phyloP scores from a whole-genome alignment of 2,888 invertebrate genomes.

The Pemphredon lugubris region DNA sequence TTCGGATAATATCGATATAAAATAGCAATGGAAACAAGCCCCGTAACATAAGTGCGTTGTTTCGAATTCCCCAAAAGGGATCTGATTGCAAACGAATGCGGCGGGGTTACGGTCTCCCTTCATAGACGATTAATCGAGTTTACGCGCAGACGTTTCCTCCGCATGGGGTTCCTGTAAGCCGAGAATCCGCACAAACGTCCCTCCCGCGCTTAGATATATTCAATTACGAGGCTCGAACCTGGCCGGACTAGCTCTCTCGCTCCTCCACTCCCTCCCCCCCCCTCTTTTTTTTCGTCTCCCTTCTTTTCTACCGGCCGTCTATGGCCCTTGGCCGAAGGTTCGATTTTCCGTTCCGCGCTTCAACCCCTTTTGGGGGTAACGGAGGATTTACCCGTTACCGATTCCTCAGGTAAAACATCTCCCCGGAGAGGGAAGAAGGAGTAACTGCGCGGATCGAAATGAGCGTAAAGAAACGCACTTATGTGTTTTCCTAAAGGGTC shows the following conservation, averaged over 20 bases:
- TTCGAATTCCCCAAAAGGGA: slow-evolving; percentile 72
- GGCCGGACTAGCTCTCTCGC: slow-evolving; percentile 28
- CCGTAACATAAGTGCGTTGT: slow-evolving; percentile 43
- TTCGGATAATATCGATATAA: slow-evolving; percentile 31
- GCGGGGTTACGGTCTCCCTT: slow-evolving; percentile 73
- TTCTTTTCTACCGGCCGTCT: not conserved
- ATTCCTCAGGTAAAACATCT: slow-evolving; percentile 14
- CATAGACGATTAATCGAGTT: slow-evolving; percentile 81
- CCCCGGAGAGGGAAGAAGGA: no score
- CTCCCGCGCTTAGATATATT: slow-evolving; percentile 77
- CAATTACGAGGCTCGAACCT: slow-evolving; percentile 71
- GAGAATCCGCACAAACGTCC: slow-evolving; percentile 80
- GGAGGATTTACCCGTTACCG: slow-evolving; percentile 14
- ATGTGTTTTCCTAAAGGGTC: no score
- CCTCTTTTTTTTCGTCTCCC: not conserved
- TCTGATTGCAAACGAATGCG: slow-evolving; percentile 73
- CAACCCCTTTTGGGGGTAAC: slow-evolving; percentile 2
- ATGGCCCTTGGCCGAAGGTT: slow-evolving; percentile 12
- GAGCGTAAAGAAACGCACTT: no score
- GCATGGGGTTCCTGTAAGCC: slow-evolving; percentile 74
- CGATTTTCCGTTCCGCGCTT: slow-evolving; percentile 22
- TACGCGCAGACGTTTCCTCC: slow-evolving; percentile 76
- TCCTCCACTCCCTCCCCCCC: slow-evolving; percentile 6
- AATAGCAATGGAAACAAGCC: slow-evolving; percentile 51
- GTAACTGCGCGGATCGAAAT: no score